phyloP scores from a whole-genome alignment of 2,888 invertebrate genomes.

The Mythimna ferrago region DNA sequence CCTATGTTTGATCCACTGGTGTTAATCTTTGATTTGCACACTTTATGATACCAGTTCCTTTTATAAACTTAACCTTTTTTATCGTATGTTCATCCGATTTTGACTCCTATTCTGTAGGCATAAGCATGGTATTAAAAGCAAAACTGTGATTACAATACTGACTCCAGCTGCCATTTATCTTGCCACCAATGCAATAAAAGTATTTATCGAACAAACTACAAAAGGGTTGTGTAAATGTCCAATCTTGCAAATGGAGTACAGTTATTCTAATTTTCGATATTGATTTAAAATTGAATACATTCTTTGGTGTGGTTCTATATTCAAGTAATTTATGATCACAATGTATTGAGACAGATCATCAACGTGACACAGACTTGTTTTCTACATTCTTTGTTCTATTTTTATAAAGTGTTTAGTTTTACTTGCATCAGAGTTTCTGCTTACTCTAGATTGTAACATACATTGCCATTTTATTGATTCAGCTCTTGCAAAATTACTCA shows the following conservation, averaged over 20 bases:
- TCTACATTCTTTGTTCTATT: background rate
- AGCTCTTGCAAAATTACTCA: background rate
- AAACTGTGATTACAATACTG: no score
- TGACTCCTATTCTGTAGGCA: no score
- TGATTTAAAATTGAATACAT: background rate
- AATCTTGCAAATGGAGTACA: background rate
- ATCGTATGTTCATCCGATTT: no score
- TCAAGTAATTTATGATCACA: background rate
- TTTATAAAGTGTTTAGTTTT: background rate
- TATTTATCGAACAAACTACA: no score
- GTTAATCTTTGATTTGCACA: background rate
- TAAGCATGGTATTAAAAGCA: no score
- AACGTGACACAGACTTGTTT: background rate
- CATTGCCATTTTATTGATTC: constrained; percentile 5
- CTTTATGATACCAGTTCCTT: background rate
- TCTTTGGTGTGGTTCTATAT: background rate
- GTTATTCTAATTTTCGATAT: background rate
- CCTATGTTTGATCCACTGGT: no score
- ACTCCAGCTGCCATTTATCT: no score
- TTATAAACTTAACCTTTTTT: no score
- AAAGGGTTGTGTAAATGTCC: no score
- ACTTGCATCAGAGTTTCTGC: background rate
- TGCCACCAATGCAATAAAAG: no score
- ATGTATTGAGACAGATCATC: background rate
- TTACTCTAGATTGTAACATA: background rate